Conservation (phyloP, 2,797 vertebrate species). For the Alectoris magna region DNA sequence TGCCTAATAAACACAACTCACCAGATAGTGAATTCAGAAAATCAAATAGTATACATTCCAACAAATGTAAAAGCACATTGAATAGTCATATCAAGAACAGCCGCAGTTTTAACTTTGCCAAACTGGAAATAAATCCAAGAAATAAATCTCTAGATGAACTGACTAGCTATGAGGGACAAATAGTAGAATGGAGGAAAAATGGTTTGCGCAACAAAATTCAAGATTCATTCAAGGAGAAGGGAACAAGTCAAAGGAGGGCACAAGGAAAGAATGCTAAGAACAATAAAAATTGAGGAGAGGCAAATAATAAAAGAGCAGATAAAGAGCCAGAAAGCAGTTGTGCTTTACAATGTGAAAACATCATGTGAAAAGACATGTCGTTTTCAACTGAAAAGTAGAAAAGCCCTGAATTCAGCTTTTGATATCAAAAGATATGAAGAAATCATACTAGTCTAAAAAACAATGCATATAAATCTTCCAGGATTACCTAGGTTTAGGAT, state of each 20-base stretch:
- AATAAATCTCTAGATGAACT: neutral
- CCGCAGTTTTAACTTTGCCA: conserved; percentile 41
- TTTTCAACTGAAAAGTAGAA: neutral
- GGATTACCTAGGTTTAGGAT: neutral
- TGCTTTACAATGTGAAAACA: neutral
- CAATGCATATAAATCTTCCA: neutral
- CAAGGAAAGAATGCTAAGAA: neutral
- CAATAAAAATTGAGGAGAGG: neutral
- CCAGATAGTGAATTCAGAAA: conserved; percentile 55
- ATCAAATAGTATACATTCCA: conserved; percentile 37
- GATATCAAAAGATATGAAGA: neutral
- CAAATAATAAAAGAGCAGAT: neutral
- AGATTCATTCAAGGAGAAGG: neutral
- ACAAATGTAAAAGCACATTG: conserved; percentile 45
- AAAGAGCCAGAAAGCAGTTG: neutral
- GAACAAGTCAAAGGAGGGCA: neutral
- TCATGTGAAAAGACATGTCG: neutral
- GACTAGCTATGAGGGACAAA: neutral
- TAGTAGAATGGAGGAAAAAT: conserved; percentile 14
- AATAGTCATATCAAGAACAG: conserved; percentile 28
- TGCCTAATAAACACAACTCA: conserved; percentile 54
- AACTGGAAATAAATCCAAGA: conserved; percentile 27
- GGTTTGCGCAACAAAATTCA: neutral
- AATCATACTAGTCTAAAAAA: neutral
- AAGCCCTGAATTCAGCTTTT: neutral